Conservation (phyloP, 2,797 vertebrate genomes). For the Myioborus melanocephalus region DNA sequence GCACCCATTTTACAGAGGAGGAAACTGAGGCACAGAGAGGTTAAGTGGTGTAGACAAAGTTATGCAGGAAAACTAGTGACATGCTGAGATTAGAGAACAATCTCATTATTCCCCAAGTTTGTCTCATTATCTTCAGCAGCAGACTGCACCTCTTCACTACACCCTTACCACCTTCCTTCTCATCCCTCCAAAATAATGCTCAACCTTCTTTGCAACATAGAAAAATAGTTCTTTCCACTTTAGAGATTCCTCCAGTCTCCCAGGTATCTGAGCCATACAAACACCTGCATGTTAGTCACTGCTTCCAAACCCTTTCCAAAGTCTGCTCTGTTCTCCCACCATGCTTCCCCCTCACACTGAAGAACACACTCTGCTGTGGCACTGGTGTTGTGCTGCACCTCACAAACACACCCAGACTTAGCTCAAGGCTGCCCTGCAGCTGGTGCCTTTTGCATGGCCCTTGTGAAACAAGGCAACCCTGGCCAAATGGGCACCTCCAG, state of each 20-base stretch:
- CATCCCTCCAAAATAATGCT: not conserved
- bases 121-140: not conserved
- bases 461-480: not conserved
- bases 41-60: conserved; percentile 60
- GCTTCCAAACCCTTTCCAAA: not conserved
- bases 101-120: not conserved
- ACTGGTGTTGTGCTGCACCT: accelerated
- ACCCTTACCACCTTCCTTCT: not conserved
- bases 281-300: not conserved
- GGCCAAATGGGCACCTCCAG: accelerated
- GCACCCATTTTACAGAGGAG: conserved; percentile 65
- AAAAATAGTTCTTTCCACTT: not conserved
- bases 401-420: not conserved
- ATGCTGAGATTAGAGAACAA: conserved; percentile 30
- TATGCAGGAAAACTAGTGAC: conserved; percentile 51
- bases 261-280: not conserved
- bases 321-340: not conserved
- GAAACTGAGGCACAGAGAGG: conserved; percentile 71
- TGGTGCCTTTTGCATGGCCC: not conserved
- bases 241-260: not conserved
- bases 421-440: not conserved
- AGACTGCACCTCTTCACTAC: not conserved
- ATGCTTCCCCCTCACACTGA: not conserved
- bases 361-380: not conserved
- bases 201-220: not conserved